Conservation (phyloP, 2,113 vertebrate species). For the Riparia riparia region DNA sequence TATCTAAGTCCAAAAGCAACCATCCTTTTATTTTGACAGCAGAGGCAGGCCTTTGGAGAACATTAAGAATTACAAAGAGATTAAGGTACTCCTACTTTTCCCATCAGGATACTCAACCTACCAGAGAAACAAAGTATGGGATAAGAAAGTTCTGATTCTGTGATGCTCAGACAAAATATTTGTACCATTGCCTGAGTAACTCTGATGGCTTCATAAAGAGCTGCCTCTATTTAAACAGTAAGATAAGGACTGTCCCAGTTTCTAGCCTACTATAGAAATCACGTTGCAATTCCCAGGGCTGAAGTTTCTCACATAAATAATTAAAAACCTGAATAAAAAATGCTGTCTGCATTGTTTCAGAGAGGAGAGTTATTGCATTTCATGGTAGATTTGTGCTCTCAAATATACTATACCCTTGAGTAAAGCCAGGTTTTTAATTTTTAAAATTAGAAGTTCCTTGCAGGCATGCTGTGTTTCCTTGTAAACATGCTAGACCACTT, state of each 20-base stretch:
- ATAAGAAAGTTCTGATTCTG: neutral
- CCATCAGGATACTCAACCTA: neutral
- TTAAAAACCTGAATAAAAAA: conserved; percentile 13
- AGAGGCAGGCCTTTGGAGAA: neutral
- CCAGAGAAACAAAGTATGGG: neutral
- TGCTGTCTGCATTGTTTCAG: neutral
- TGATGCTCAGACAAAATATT: neutral
- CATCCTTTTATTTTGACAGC: neutral
- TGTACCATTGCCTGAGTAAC: neutral
- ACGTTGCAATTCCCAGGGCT: neutral
- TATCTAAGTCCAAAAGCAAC: neutral
- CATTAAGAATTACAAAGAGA: neutral
- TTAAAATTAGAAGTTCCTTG: conserved; percentile 35
- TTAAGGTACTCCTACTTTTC: neutral
- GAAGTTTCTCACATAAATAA: conserved; percentile 13
- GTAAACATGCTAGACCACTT: conserved; percentile 25
- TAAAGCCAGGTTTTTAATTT: conserved; percentile 41
- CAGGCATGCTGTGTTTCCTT: neutral
- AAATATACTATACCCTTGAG: conserved; percentile 17
- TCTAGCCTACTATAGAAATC: neutral
- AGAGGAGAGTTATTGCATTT: conserved; percentile 26
- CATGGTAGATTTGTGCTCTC: neutral
- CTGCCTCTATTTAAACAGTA: neutral
- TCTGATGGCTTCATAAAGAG: neutral
- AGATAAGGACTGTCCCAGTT: neutral